A percentile compares a stretch with the other conserved stretches of the same genome.
These are phyloP conservation scores for Drosophila fuyamai DNA, from an alignment of 1,140 invertebrate genomes.

Conservation along the genomic window DNA sequence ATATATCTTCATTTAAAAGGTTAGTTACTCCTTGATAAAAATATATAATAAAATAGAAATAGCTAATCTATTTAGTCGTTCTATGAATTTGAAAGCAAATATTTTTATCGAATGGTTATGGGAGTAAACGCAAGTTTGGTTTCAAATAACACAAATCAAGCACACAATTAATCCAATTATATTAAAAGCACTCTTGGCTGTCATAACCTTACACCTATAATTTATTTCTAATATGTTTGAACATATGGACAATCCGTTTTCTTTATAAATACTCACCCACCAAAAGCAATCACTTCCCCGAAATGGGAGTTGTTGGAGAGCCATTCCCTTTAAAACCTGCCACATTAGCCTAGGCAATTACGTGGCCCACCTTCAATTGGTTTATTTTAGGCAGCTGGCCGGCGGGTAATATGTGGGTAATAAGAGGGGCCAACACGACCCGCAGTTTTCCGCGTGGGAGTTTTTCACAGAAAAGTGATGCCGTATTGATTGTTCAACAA, in stretches of 20 bases:
- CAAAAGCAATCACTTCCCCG: constrained; percentile 19
- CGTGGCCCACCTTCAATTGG: constrained; percentile 23
- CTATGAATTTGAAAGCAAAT: too few relatives aligned
- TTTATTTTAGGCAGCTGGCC: constrained; percentile 32
- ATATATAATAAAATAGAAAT: too few relatives aligned
- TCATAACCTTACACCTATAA: too few relatives aligned
- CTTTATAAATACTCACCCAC: not conserved
- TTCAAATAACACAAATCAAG: too few relatives aligned
- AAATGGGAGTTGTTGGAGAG: not conserved
- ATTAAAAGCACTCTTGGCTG: too few relatives aligned
- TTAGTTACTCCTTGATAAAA: too few relatives aligned
- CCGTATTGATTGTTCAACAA: constrained; percentile 65
- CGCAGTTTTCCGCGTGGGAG: constrained; percentile 21
- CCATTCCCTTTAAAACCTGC: not conserved
- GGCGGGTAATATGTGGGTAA: constrained; percentile 14
- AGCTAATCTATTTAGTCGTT: too few relatives aligned
- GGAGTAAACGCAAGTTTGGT: too few relatives aligned
- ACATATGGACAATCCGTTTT: not conserved
- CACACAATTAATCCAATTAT: too few relatives aligned
- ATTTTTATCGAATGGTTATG: too few relatives aligned
- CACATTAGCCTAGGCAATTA: constrained; percentile 56
- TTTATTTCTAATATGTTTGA: too few relatives aligned
- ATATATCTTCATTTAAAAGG: too few relatives aligned
- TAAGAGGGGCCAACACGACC: not conserved
- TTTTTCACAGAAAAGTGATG: not conserved